These are phyloP conservation scores for Luscinia megarhynchos DNA, from an alignment of 2,797 vertebrate genomes.

Conservation along the genomic window DNA sequence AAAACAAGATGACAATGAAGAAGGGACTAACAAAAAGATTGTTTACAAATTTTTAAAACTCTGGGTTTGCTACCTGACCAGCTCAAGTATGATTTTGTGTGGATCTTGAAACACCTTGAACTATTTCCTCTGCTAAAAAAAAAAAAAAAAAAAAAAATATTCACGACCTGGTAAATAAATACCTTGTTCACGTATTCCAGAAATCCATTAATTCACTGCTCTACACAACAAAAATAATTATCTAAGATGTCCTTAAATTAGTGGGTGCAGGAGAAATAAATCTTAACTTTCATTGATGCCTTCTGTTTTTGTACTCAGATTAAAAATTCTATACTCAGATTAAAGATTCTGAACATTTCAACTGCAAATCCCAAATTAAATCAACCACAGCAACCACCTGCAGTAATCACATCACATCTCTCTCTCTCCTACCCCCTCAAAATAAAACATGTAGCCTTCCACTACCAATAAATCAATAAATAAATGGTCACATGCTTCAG, in stretches of 20 bases:
- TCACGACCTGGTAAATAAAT: background rate
- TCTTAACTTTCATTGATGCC: background rate
- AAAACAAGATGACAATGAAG: background rate
- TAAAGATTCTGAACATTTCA: background rate
- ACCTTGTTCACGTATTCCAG: background rate
- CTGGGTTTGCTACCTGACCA: background rate
- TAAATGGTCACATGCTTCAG: background rate
- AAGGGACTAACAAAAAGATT: background rate
- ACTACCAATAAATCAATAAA: background rate
- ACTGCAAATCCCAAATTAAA: background rate
- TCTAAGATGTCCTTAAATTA: background rate
- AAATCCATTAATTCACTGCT: background rate
- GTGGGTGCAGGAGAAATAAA: background rate
- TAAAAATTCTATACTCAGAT: background rate
- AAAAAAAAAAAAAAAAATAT: background rate
- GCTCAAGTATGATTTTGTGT: background rate
- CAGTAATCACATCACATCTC: background rate
- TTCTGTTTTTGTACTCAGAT: background rate
- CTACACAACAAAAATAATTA: background rate
- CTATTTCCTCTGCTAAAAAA: background rate
- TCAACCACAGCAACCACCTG: background rate
- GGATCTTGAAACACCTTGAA: background rate
- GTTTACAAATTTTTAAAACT: background rate
- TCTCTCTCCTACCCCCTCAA: background rate
- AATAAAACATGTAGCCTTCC: background rate